phyloP scores from a whole-genome alignment of 92 coral and sea anemone species.

The Hydrozoanthus gracilis region DNA sequence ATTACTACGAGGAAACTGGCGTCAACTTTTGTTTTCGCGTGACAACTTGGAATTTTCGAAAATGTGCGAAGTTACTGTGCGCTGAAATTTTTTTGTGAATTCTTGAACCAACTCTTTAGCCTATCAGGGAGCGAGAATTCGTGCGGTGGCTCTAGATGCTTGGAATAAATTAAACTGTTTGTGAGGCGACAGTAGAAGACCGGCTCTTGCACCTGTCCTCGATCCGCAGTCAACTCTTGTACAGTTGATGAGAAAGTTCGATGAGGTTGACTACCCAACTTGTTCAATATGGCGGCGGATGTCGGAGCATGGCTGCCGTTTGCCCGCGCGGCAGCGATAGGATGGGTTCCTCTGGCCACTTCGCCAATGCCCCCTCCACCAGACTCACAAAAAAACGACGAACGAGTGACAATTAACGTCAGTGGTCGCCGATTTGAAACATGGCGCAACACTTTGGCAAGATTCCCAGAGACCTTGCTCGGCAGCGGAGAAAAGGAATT shows the following conservation, averaged over 20 bases:
- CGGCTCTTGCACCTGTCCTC: slow-evolving; percentile 44
- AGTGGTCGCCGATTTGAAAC: slow-evolving; percentile 99
- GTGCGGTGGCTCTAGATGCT: slow-evolving; percentile 41
- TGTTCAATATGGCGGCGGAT: slow-evolving; percentile 94
- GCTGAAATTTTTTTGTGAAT: slow-evolving; percentile 31
- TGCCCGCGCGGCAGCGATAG: slow-evolving; percentile 99
- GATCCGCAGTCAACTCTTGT: slow-evolving; percentile 19
- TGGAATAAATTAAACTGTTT: slow-evolving; percentile 51
- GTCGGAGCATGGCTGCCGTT: slow-evolving; percentile 99
- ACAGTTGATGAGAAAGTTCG: slow-evolving; percentile 52
- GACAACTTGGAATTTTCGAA: slow-evolving; percentile 16
- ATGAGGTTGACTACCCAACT: slow-evolving; percentile 36
- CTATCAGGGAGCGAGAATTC: slow-evolving; percentile 35
- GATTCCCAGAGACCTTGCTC: slow-evolving; percentile 97
- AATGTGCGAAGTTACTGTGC: slow-evolving; percentile 33
- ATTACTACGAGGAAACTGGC: not conserved
- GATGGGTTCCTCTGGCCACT: slow-evolving; percentile 98
- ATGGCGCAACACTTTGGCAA: slow-evolving; percentile 98
- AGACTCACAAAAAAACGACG: slow-evolving; percentile 90
- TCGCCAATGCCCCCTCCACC: slow-evolving; percentile 99
- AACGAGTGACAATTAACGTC: slow-evolving; percentile 96
- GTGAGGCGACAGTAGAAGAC: slow-evolving; percentile 34
- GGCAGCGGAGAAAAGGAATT: slow-evolving; percentile 99
- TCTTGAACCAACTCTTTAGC: slow-evolving; percentile 15
- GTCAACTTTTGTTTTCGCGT: not conserved